A percentile compares a stretch with the other conserved stretches of the same genome.
phyloP scores from a whole-genome alignment of 2,888 invertebrate species.

The Leptinotarsa juncta region DNA sequence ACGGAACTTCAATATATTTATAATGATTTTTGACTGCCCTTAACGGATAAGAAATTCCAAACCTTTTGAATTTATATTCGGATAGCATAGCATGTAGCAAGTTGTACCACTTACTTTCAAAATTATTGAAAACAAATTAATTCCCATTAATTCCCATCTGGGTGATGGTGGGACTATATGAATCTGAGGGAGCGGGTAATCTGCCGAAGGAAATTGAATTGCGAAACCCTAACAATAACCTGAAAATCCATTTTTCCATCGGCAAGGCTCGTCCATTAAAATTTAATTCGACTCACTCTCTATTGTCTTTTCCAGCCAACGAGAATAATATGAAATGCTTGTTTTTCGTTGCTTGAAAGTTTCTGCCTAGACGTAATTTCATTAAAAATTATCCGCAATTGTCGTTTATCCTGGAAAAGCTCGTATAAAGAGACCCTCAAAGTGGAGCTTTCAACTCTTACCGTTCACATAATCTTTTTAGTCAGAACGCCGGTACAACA shows the following conservation, averaged over 20 bases:
- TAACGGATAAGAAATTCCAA: too few species aligned
- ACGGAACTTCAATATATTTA: too few species aligned
- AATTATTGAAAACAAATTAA: too few species aligned
- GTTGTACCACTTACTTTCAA: too few species aligned
- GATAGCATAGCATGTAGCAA: too few species aligned
- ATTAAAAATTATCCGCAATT: slow-evolving; percentile 43
- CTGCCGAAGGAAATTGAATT: slow-evolving; percentile 6
- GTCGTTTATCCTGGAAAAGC: slow-evolving; percentile 40
- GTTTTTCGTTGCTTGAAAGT: slow-evolving; percentile 22
- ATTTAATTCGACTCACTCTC: slow-evolving; percentile 7
- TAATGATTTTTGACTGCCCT: too few species aligned
- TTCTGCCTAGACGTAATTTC: slow-evolving; percentile 35
- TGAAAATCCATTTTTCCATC: slow-evolving; percentile 14
- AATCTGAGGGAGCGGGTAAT: not conserved
- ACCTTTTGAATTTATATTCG: too few species aligned
- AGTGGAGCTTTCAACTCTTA: slow-evolving; percentile 42
- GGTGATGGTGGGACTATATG: too few species aligned
- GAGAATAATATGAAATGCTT: slow-evolving; percentile 25
- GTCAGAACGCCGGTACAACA: slow-evolving; percentile 39
- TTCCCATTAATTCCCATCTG: too few species aligned
- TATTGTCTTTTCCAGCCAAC: slow-evolving; percentile 19
- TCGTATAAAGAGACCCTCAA: slow-evolving; percentile 39
- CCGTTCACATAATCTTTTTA: slow-evolving; percentile 44
- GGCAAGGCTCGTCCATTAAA: not conserved
- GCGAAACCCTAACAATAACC: slow-evolving; percentile 9